Percentiles rank a stretch among this genome's conserved stretches.
These are phyloP conservation scores for Vicugna pacos DNA, from an alignment of 2,113 vertebrate genomes.

Conservation along the genomic window DNA sequence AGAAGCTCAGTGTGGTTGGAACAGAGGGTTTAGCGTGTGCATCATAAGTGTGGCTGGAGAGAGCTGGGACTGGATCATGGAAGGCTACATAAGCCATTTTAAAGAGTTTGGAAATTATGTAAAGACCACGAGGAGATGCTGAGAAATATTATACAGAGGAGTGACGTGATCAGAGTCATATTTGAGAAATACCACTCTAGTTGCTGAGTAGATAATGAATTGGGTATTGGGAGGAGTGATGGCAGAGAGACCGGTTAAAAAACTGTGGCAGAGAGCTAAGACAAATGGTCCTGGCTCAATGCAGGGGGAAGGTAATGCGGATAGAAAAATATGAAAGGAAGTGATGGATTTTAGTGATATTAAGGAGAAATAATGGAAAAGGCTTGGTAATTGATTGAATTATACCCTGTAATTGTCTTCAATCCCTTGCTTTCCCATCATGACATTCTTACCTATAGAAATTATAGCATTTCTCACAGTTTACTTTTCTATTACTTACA, in stretches of 20 bases:
- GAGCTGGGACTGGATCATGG: not conserved
- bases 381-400: not conserved
- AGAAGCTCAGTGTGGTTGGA: not conserved
- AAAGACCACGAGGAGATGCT: not conserved
- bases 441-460: not conserved
- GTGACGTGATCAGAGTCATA: not conserved
- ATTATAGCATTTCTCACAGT: not conserved
- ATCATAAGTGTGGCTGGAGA: not conserved
- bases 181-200: slow-evolving; percentile 1
- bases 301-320: not conserved
- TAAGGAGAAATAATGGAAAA: not conserved
- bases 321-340: not conserved
- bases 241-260: not conserved
- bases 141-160: not conserved
- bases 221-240: not conserved
- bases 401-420: not conserved
- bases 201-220: not conserved
- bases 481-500: slow-evolving; percentile 14
- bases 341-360: not conserved
- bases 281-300: not conserved
- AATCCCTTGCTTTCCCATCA: not conserved
- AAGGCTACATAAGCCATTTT: not conserved
- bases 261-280: not conserved
- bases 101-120: not conserved
- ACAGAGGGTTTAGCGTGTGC: not conserved